Base-by-base conservation (phyloP, 2,113 vertebrate species). In the Zapus hudsonius region DNA sequence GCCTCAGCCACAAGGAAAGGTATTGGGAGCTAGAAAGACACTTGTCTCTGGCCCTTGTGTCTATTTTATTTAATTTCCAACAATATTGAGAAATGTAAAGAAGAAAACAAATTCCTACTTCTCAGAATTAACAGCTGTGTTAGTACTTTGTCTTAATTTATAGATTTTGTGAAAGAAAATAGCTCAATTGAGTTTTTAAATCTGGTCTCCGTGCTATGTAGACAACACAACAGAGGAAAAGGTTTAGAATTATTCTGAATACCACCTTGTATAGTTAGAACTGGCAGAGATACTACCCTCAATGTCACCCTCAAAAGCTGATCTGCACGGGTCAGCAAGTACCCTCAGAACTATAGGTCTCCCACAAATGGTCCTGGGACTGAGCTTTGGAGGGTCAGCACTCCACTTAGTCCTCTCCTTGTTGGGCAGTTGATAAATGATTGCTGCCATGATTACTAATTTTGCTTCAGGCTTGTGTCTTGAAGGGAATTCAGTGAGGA, bases 401-500 rank as follows among this genome's bases (percentile, higher is more conserved):
- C 12, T 69, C 19, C 11, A 31, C 44, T n/a, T 57, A 3, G 33
- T 47, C 23, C 78, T 83, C 31, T 13, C 10, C 29, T 40, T 11
- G 13, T 0, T 25, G 6, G 76, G 25, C 6, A 4, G 7, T 0
- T 55, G n/a, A 23, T 1, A 23, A 36, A 33, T 20, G 57, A 20
- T 38, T 67, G 42, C 40, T 16, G 1, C 7, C 1, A 31, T 25
- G 31, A 31, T n/a, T 15, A 19, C 52, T 6, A 6, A 25, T 40
- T 73, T 23, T 38, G 29, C 16, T 52, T 2, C 64, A 19, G 31
- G 19, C 17, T 5, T 20, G 0, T 13, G 47, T 72, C 11, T 4
- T 17, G 2, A n/a, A 9, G 66, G 70, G 44, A 33, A 44, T 42
- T 84, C n/a, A 1, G 20, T 5, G 22, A 44, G 66, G 61, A 63